phyloP scores from a whole-genome alignment of 2,888 invertebrate species.

The Drosophila tanythrix region DNA sequence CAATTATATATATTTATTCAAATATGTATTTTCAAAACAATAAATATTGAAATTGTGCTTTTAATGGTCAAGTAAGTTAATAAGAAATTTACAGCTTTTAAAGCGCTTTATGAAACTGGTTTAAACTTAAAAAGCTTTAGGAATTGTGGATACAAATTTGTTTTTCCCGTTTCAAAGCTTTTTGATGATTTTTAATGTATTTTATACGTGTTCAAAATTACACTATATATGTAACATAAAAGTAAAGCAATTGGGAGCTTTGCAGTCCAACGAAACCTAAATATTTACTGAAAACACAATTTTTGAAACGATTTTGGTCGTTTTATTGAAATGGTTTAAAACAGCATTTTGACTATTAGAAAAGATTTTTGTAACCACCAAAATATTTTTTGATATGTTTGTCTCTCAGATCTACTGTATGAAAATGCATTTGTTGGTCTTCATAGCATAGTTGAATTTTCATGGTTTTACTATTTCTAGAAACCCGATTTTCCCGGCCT shows the following conservation, averaged over 20 bases:
- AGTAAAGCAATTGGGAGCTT: neutral
- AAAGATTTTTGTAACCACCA: neutral
- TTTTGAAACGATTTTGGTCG: neutral
- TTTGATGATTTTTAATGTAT: neutral
- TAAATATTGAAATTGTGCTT: neutral
- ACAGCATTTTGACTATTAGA: neutral
- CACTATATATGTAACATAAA: neutral
- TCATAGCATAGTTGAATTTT: neutral
- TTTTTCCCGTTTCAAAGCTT: neutral
- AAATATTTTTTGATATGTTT: neutral
- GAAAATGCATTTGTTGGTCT: conserved; percentile 8
- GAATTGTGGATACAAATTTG: neutral
- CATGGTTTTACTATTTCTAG: neutral
- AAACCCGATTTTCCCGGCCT: conserved; percentile 2
- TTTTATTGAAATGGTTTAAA: neutral
- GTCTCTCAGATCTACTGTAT: neutral
- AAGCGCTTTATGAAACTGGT: neutral
- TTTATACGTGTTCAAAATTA: neutral
- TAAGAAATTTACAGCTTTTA: neutral
- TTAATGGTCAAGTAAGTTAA: neutral
- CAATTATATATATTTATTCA: neutral
- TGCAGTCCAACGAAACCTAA: neutral
- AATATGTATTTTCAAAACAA: neutral
- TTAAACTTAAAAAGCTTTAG: neutral
- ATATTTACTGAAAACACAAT: neutral